Conservation (phyloP, 2,113 vertebrate species). For the Jacana jacana region DNA sequence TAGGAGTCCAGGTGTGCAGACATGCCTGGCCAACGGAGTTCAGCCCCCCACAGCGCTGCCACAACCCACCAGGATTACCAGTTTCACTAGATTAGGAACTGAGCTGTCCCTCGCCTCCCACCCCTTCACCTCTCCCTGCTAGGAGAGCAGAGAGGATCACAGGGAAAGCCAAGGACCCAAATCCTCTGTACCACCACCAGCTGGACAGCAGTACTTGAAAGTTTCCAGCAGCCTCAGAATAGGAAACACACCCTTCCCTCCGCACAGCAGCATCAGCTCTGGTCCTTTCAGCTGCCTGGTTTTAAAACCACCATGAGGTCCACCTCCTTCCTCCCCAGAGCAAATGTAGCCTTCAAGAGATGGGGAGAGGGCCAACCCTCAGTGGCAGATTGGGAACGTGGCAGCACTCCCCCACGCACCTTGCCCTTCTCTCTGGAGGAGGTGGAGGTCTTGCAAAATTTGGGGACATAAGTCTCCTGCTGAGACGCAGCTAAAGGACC, state of each 20-base stretch:
- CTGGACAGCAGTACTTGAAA: not conserved
- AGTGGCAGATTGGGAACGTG: not conserved
- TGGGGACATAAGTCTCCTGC: not conserved
- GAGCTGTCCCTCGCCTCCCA: not conserved
- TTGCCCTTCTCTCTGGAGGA: not conserved
- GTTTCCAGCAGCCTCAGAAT: not conserved
- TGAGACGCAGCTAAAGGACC: fast-evolving
- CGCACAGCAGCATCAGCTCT: not conserved
- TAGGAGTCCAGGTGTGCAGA: not conserved
- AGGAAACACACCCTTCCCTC: not conserved
- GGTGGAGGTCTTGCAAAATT: not conserved
- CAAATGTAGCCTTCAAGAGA: not conserved
- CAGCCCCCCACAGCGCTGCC: not conserved
- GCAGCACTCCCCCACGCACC: too few relatives aligned
- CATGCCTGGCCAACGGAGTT: not conserved
- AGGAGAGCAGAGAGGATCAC: not conserved
- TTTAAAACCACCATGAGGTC: not conserved
- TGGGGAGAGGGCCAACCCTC: not conserved
- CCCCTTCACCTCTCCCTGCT: not conserved
- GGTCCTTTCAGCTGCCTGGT: not conserved
- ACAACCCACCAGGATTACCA: not conserved
- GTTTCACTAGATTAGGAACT: not conserved
- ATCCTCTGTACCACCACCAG: not conserved
- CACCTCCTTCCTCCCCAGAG: not conserved
- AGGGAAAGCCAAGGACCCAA: not conserved